phyloP scores from a whole-genome alignment of 1,140 invertebrate species.

The Scylla paramamosain region DNA sequence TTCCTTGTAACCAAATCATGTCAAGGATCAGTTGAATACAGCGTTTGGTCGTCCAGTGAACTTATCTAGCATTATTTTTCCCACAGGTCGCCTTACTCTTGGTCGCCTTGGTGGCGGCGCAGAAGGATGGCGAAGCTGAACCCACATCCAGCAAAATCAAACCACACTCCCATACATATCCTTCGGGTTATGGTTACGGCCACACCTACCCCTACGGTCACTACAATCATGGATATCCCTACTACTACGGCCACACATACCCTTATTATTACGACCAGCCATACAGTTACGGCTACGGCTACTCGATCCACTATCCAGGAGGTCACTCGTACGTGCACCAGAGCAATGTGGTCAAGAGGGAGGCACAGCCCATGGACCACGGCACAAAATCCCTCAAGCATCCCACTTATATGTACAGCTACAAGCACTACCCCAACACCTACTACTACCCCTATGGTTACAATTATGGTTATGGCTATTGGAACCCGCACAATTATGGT shows the following conservation, averaged over 20 bases:
- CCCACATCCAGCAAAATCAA: background rate
- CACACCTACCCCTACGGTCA: too few species aligned
- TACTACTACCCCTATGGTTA: background rate
- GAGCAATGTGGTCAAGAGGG: too few species aligned
- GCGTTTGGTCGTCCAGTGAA: too few species aligned
- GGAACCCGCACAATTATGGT: background rate
- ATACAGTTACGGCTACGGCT: background rate
- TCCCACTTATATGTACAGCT: too few species aligned
- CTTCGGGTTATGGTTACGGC: background rate
- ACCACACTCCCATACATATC: background rate
- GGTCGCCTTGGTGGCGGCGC: background rate
- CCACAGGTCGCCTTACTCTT: background rate
- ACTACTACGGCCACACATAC: background rate
- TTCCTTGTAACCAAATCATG: too few species aligned
- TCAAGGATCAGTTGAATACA: too few species aligned
- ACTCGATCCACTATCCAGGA: background rate
- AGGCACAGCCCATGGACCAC: too few species aligned
- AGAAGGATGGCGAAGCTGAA: background rate
- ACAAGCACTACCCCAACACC: background rate
- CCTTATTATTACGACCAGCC: background rate
- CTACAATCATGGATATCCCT: background rate
- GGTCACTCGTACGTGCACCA: too few species aligned
- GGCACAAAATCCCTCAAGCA: too few species aligned
- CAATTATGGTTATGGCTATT: background rate
- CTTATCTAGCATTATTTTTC: background rate